Evolutionary conservation across 2,797 vertebrate genomes (phyloP).

Genomic region (Sorex maritimensis): DNA sequence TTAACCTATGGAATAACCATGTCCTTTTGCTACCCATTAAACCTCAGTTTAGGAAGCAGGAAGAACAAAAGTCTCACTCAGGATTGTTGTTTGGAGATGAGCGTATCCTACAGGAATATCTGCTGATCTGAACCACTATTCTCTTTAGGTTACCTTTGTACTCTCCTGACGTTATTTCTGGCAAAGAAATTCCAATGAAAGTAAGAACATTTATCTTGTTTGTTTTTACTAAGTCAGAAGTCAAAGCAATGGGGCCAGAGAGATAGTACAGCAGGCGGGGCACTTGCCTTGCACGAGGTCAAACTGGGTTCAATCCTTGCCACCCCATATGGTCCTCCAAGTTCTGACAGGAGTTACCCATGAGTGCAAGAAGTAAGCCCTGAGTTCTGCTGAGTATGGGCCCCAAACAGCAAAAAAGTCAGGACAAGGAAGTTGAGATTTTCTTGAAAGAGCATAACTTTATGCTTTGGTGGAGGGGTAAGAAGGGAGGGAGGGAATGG

Average conservation of each 20-base stretch:
- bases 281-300: too few species aligned
- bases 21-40: background rate
- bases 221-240: slow-evolving; percentile 1
- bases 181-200: background rate
- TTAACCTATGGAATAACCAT: background rate
- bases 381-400: too few species aligned
- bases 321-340: too few species aligned
- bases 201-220: background rate
- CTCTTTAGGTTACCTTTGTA: background rate
- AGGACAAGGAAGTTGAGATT: background rate
- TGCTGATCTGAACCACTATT: background rate
- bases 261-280: too few species aligned
- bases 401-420: background rate
- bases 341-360: too few species aligned
- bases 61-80: background rate
- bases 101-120: background rate
- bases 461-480: background rate
- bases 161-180: background rate
- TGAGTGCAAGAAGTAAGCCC: too few species aligned
- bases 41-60: background rate
- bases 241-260: too few species aligned
- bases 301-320: too few species aligned
- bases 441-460: slow-evolving; percentile 32
- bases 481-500: background rate
- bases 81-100: background rate